Base-by-base conservation (phyloP, 2,888 invertebrate species). In the Drosophila multiciliata region DNA sequence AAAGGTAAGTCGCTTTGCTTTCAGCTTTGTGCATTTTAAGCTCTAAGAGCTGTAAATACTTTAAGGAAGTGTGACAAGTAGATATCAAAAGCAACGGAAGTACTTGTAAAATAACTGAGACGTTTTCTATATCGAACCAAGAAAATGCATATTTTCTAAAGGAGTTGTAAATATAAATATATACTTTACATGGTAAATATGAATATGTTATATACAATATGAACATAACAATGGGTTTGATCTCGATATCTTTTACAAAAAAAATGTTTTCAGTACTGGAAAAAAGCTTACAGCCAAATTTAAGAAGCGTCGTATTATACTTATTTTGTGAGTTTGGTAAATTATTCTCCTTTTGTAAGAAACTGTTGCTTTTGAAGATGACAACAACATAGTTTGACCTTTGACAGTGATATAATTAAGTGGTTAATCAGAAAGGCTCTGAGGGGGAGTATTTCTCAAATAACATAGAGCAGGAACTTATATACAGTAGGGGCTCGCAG, bases 1-100 rank as follows among this genome's bases (percentile, higher is more conserved):
- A 50, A 48, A 62, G 55, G 65, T 63, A 68, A 64, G 52, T 53
- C 52, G 58, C 45, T 4, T 23, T 45, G 62, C 76, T 61, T 63
- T 45, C 58, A 52, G 70, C 65, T 29, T 48, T 5, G 7, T 32
- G 35, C 52, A 45, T 20, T 45, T 42, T 50, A 76, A 73, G 76
- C 77, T 40, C 17, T 20, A 26, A 65, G 65, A 73, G 73, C 77
- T 50, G 23, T 17, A 42, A 65, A 66, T 42, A 52, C 64, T 50
- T 52, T 11, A 33, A 35, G 32, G 48, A 49, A 50, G 38, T 67
- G 29, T 48, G 48, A 48, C 36, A 36, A n/a, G 48, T 11, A 35
- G 17, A 48, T 53, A 62, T 76, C 53, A 75, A 72, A 75, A 62
- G 50, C 58, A n/a, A 50, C 66, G 60, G 66, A 62, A 33, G 11